These are phyloP conservation scores for Meganola albula DNA, from an alignment of 2,888 invertebrate genomes.

Conservation along the genomic window DNA sequence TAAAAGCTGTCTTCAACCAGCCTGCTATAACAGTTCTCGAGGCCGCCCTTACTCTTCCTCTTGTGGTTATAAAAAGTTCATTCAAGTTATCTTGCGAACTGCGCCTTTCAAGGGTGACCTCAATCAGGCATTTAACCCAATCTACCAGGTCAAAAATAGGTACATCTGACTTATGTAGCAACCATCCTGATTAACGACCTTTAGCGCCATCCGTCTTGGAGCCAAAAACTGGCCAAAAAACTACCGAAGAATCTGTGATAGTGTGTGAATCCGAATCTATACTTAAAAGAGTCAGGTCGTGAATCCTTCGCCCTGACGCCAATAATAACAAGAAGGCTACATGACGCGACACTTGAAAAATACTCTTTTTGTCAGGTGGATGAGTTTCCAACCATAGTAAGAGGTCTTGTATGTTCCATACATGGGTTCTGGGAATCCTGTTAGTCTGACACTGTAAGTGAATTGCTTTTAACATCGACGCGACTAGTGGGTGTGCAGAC, in stretches of 20 bases:
- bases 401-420: conserved; percentile 11
- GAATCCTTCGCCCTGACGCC: conserved; percentile 5
- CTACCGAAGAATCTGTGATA: conserved; percentile 2
- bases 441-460: neutral
- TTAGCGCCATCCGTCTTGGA: conserved; percentile 3
- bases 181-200: conserved; percentile 5
- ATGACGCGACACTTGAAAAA: conserved; percentile 7
- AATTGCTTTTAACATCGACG: conserved; percentile 3
- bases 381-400: conserved; percentile 3
- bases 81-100: neutral
- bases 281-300: conserved; percentile 4
- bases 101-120: neutral
- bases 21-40: conserved; percentile 5
- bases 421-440: conserved; percentile 1
- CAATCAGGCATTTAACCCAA: conserved; percentile 1
- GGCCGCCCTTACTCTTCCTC: conserved; percentile 4
- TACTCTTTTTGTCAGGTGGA: conserved; percentile 3
- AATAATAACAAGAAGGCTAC: conserved; percentile 2
- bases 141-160: neutral
- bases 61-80: conserved; percentile 2
- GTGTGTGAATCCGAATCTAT: neutral
- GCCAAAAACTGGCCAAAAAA: conserved; percentile 7
- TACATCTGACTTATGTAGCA: neutral
- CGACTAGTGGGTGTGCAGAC: conserved; percentile 1
- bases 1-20: neutral